phyloP scores from a whole-genome alignment of 1,140 invertebrate species.

The Neomicropteryx cornuta region DNA sequence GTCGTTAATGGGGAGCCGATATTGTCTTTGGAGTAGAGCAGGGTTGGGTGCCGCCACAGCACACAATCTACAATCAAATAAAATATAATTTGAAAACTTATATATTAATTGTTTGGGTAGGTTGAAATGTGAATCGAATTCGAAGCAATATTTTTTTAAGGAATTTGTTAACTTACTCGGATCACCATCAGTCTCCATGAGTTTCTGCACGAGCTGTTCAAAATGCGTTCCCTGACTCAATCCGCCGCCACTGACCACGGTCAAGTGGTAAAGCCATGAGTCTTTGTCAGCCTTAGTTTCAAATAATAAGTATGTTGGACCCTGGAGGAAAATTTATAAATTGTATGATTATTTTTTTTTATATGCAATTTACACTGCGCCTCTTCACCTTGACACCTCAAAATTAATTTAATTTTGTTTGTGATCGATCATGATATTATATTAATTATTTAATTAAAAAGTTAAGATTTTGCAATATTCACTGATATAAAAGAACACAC shows the following conservation, averaged over 20 bases:
- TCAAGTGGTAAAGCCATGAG: conserved; percentile 90
- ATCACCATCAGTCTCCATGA: conserved; percentile 92
- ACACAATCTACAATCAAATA: conserved; percentile 59
- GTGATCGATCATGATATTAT: too few species aligned
- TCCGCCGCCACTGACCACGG: conserved; percentile 85
- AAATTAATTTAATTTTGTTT: too few species aligned
- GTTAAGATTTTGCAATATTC: too few species aligned
- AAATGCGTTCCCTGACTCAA: conserved; percentile 87
- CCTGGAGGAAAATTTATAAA: conserved; percentile 31
- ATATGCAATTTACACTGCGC: neutral
- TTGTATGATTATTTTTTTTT: neutral
- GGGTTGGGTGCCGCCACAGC: conserved; percentile 84
- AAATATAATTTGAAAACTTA: conserved; percentile 6
- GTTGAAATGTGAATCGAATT: too few species aligned
- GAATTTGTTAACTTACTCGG: too few species aligned
- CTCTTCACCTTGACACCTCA: too few species aligned
- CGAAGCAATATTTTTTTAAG: too few species aligned
- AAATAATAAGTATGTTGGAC: conserved; percentile 85
- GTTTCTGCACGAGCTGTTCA: conserved; percentile 85
- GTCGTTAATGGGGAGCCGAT: conserved; percentile 77
- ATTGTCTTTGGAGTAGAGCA: conserved; percentile 85
- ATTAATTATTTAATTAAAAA: too few species aligned
- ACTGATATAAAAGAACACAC: too few species aligned
- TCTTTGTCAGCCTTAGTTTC: conserved; percentile 83
- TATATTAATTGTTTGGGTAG: too few species aligned